Evolutionary conservation across 2,797 vertebrate species (phyloP).

Genomic region (Mionectes olivaceus): DNA sequence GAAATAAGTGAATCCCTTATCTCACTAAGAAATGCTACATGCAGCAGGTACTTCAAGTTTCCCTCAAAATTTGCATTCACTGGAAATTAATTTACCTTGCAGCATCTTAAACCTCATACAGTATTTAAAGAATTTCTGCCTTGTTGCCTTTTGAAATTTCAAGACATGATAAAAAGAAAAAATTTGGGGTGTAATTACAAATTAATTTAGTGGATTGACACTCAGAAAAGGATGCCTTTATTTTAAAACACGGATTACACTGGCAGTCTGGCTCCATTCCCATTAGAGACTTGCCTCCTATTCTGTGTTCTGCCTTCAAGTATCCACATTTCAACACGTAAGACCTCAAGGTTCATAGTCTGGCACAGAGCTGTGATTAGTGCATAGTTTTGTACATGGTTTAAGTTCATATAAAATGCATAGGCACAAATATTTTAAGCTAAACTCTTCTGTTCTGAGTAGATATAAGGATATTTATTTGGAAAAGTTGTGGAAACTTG

Average conservation of each 20-base stretch:
- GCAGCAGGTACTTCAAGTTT: neutral
- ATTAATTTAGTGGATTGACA: neutral
- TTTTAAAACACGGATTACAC: neutral
- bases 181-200: rapidly evolving
- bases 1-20: neutral
- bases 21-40: neutral
- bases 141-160: neutral
- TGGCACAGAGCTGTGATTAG: neutral
- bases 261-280: neutral
- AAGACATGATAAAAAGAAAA: neutral
- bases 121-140: neutral
- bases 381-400: neutral
- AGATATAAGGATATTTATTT: neutral
- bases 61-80: neutral
- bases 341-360: rapidly evolving
- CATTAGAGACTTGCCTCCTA: neutral
- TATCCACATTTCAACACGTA: neutral
- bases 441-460: neutral
- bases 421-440: neutral
- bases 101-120: neutral
- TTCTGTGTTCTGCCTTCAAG: neutral
- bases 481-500: neutral
- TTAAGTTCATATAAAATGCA: neutral
- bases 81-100: neutral
- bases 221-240: neutral